Evolutionary conservation across 2,113 vertebrate species (phyloP), one percentile per base, ranked within the genome.

Genomic region (Coryphaenoides rupestris): DNA sequence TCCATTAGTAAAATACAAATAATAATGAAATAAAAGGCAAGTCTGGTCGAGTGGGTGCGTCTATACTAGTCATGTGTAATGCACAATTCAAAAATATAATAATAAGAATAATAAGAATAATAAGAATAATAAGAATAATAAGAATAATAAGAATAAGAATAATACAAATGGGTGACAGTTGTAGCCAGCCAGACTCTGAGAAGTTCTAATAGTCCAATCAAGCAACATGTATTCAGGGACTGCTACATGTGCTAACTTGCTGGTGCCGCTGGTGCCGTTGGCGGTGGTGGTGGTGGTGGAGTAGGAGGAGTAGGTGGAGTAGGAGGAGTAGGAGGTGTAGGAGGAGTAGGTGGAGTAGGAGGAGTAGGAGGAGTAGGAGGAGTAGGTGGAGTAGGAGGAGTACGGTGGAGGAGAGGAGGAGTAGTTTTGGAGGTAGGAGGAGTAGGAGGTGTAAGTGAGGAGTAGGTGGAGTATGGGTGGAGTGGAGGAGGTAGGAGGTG

Each of bases 181-280:
- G 69, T 79, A 47, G 23, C 19, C 5, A 19, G 19, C n/a, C 23
- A 19, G 7, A 52, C 15, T 72, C 58, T 49, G 64, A 81, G 71
- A 72, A 66, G 71, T 75, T 68, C 21, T 60, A 47, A 60, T 21
- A 21, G 58, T 60, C 40, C 33, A 60, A 60, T 47, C 15, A 5
- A 47, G 58, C 58, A 22, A 19, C 21, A 45, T 21, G 58, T 47
- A 26, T 60, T 46, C 58, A 60, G 13, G 60, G 70, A 40, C 33
- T 40, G 13, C 33, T 40, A 62, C 83, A 4, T 84, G 86, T 76
- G 68, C 61, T 17, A 52, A 83, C 84, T 78, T 46, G 84, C 75
- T 10, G 55, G 33, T 40, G 33, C 33, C 33, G 33, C 9, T 40
- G 33, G 5, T 40, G 33, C 6, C 6, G 24, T 3, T 26, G 24